These are phyloP conservation scores for Pollicipes pollicipes DNA, from an alignment of 1,140 invertebrate genomes.

Conservation along the genomic window DNA sequence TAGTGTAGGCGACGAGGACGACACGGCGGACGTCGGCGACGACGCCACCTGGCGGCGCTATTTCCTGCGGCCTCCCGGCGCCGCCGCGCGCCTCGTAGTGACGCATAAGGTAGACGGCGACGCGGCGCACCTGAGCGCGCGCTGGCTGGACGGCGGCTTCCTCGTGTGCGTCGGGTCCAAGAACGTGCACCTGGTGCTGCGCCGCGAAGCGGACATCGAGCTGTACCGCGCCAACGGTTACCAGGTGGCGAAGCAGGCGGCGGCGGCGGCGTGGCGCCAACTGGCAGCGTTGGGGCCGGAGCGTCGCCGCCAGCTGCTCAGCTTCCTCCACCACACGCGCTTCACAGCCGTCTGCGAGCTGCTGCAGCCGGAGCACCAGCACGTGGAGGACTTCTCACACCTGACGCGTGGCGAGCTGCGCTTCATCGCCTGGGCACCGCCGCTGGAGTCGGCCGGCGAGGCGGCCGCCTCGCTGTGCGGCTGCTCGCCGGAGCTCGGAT, in stretches of 20 bases:
- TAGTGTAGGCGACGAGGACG: conserved; percentile 34
- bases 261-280: conserved; percentile 13
- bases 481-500: conserved; percentile 25
- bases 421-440: conserved; percentile 30
- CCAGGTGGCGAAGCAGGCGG: conserved; percentile 26
- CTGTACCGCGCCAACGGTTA: conserved; percentile 27
- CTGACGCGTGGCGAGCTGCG: conserved; percentile 23
- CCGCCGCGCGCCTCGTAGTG: conserved; percentile 24
- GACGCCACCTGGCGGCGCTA: conserved; percentile 26
- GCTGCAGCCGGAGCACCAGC: conserved; percentile 29
- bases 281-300: conserved; percentile 21
- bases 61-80: conserved; percentile 9
- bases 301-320: conserved; percentile 14
- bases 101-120: conserved; percentile 34
- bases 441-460: conserved; percentile 18
- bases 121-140: conserved; percentile 31
- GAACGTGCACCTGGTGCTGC: conserved; percentile 32
- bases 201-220: conserved; percentile 27
- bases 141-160: conserved; percentile 24
- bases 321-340: conserved; percentile 19
- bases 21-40: conserved; percentile 25
- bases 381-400: conserved; percentile 29
- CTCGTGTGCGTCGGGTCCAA: conserved; percentile 31
- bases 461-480: conserved; percentile 21
- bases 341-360: conserved; percentile 32